Evolutionary conservation across 2,888 invertebrate species (phyloP).

Genomic region (Epirrhoe alternata): DNA sequence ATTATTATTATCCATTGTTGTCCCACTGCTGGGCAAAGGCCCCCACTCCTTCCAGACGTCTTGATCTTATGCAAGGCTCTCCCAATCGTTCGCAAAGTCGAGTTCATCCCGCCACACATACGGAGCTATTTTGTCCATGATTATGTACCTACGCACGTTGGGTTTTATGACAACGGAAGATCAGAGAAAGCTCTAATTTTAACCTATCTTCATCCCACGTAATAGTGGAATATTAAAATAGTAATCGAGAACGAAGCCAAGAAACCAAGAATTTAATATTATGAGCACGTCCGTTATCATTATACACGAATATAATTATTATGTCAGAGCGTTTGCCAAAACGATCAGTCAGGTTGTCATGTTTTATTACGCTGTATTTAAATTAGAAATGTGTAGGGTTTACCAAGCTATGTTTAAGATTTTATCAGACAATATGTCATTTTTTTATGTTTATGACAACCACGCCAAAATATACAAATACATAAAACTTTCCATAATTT

Average conservation of each 20-base stretch:
- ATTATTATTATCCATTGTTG: no score
- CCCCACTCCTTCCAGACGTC: no score
- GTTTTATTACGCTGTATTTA: conserved; percentile 6
- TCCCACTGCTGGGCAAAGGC: no score
- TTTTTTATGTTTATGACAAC: no score
- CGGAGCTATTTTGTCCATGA: no score
- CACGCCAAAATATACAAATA: no score
- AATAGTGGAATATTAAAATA: conserved; percentile 4
- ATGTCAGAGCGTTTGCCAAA: conserved; percentile 20
- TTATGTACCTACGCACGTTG: no score
- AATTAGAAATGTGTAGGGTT: not conserved
- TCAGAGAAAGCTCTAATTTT: not conserved
- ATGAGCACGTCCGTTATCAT: conserved; percentile 7
- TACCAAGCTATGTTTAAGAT: not conserved
- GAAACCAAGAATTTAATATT: not conserved
- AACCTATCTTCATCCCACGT: not conserved
- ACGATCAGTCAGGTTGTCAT: conserved; percentile 16
- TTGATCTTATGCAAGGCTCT: no score
- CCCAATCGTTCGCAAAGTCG: no score
- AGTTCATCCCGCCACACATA: no score
- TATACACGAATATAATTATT: conserved; percentile 10
- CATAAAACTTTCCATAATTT: no score
- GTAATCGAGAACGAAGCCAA: conserved; percentile 6
- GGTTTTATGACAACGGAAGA: not conserved
- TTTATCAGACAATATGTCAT: not conserved